Base-by-base conservation (phyloP, 2,797 vertebrate species). In the Lycodopsis pacificus region DNA sequence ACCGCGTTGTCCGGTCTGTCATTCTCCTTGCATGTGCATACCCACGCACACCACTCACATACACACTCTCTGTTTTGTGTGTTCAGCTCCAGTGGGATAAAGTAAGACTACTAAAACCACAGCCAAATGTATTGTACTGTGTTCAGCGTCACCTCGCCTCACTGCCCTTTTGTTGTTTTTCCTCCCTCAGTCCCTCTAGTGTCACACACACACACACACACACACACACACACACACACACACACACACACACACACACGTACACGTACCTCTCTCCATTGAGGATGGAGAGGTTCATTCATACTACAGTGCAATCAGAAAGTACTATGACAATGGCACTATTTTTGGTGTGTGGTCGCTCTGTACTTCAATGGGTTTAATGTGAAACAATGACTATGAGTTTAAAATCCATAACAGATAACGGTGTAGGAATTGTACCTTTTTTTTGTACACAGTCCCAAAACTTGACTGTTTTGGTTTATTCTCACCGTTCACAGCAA, bases 91-190 rank as follows among this genome's bases (percentile, higher is more conserved):
- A 57, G 59, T 78, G 38, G 76, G 72, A 75, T 67, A 59, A 81
- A 74, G 19, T 79, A 53, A 13, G 61, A 82, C 79, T 65, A 75
- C 71, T 69, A 78, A 63, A 76, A 77, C 66, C 58, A 68, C 80
- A 77, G 83, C 86, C 85, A 86, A 81, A 85, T 72, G 5, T 64
- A 59, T 54, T 78, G 71, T 80, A 73, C 49, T 61, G 32, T 80
- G 72, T 57, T 80, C 36, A 77, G 30, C 44, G 32, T 63, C 66
- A 58, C 3, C 44, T 63, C 48, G 53, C 38, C n/a, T 65, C 57
- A 15, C 40, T 32, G 36, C 20, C 38, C 15, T 61, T 34, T 56
- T 66, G 49, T 32, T 53, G 15, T 54, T 13, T 56, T 61, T 61
- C 30, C 20, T 63, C 54, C 49, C 20, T 64, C 54, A 32, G 14